These are phyloP conservation scores for Pluvianellus socialis DNA, from an alignment of 2,113 vertebrate genomes.

Conservation along the genomic window DNA sequence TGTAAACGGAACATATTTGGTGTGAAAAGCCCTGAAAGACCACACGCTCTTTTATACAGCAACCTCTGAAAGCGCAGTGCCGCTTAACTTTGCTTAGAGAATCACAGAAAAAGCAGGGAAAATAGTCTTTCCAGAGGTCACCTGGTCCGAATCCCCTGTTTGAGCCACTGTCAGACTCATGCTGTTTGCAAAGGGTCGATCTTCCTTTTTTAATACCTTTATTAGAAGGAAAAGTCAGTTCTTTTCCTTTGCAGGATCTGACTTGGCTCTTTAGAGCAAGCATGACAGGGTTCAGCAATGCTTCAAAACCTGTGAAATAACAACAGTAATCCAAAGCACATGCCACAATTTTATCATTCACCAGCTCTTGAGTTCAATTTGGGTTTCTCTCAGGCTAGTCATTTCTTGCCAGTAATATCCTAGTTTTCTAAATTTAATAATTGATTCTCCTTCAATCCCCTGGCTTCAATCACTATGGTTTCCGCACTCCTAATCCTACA, in stretches of 20 bases:
- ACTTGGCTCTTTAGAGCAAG: constrained; percentile 23
- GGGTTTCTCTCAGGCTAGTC: not conserved
- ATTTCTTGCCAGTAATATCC: not conserved
- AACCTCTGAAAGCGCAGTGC: constrained; percentile 11
- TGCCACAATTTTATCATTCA: constrained; percentile 13
- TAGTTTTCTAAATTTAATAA: not conserved
- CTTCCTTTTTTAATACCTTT: not conserved
- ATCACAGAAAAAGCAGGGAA: not conserved
- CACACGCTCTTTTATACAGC: constrained; percentile 50
- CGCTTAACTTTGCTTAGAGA: not conserved
- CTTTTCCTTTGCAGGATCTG: not conserved
- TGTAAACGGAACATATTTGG: constrained; percentile 67
- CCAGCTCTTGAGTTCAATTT: constrained; percentile 5
- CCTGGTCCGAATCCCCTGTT: not conserved
- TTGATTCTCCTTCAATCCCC: not conserved
- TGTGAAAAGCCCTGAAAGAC: constrained; percentile 66
- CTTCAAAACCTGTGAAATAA: constrained; percentile 60
- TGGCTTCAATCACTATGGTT: not conserved
- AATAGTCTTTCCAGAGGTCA: not conserved
- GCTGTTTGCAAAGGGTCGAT: not conserved
- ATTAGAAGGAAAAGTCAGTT: constrained; percentile 9
- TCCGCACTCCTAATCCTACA: not conserved
- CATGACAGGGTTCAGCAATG: constrained; percentile 33
- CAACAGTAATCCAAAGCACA: constrained; percentile 45
- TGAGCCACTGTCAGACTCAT: not conserved